Base-by-base conservation (phyloP, 2,797 vertebrate genomes). In the Dryobates pubescens region DNA sequence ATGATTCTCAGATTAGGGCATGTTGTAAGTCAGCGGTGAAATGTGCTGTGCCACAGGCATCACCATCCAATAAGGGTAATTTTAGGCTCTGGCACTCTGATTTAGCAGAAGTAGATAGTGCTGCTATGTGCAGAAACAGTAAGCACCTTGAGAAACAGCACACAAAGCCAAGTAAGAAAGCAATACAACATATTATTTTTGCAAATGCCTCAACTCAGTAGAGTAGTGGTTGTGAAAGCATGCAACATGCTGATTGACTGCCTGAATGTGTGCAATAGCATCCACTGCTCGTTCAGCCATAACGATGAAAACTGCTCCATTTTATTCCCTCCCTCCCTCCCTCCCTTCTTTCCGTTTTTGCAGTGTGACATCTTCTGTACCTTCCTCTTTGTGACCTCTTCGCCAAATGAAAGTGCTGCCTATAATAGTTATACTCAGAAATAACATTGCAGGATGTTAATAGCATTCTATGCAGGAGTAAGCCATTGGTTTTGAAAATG, bases 401-500 rank as follows among this genome's bases (percentile, higher is more conserved):
- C 87, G 61, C 58, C 71, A 94, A 90, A 86, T 71, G 57, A 70
- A 88, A 92, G 82, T 57, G 32, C 64, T 0, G 1, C 30, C 19
- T 71, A 13, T 84, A 92, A 84, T 24, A 64, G 34, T 73, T 92
- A 70, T 34, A 53, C 6, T 61, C 61, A 84, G 71, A 88, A 93
- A 84, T 62, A 91, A 61, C 3, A 0, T 51, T 86, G 30, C 45
- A 71, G 65, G 49, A 54, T 86, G 26, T 94, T 94, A 95, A 74
- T 47, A 86, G 47, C 38, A 32, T 90, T 76, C 68, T 43, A 49
- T 73, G 43, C 38, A 86, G 75, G 94, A 83, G 22, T 70, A 90
- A 84, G 61, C 12, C 32, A 64, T 86, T 88, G 38, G 63, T 91
- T 92, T 84, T 57, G 53, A 86, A 91, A 94, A 92, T 57, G 15